Evolutionary conservation across 92 coral and sea anemone genomes (phyloP).

Genomic region (Micromussa lordhowensis): DNA sequence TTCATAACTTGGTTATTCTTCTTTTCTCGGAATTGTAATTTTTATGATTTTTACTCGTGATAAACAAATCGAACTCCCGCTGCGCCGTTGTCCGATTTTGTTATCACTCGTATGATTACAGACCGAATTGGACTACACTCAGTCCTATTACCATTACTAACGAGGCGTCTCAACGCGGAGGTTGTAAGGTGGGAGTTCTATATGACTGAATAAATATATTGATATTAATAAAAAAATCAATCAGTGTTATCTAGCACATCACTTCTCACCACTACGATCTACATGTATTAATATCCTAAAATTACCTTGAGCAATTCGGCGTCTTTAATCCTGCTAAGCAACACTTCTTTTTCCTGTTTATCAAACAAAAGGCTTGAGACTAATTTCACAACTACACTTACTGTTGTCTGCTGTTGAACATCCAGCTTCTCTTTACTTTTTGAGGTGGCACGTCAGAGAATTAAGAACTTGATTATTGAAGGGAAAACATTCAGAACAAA

Average conservation of each 20-base stretch:
- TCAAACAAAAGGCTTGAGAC: not conserved
- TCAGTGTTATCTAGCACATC: not conserved
- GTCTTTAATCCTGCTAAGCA: conserved; percentile 61
- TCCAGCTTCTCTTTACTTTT: not conserved
- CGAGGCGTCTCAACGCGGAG: too few species aligned
- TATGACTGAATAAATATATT: not conserved
- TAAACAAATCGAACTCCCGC: too few species aligned
- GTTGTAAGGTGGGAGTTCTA: too few species aligned
- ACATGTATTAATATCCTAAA: too few species aligned
- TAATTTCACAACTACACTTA: not conserved
- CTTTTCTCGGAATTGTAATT: too few species aligned
- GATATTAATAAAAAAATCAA: not conserved
- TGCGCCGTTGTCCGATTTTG: too few species aligned
- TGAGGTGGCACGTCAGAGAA: not conserved
- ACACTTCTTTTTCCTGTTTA: conserved; percentile 72
- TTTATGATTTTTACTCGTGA: too few species aligned
- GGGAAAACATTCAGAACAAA: too few species aligned
- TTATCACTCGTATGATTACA: too few species aligned
- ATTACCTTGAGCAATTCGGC: conserved; percentile 72
- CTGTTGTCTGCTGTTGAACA: not conserved
- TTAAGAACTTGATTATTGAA: not conserved
- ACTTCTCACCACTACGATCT: not conserved
- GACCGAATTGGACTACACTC: too few species aligned
- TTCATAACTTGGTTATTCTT: too few species aligned
- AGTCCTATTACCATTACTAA: too few species aligned